Evolutionary conservation across 2,113 vertebrate species (phyloP), one percentile per base, ranked within the genome.

Genomic region (Marmota flaviventris): DNA sequence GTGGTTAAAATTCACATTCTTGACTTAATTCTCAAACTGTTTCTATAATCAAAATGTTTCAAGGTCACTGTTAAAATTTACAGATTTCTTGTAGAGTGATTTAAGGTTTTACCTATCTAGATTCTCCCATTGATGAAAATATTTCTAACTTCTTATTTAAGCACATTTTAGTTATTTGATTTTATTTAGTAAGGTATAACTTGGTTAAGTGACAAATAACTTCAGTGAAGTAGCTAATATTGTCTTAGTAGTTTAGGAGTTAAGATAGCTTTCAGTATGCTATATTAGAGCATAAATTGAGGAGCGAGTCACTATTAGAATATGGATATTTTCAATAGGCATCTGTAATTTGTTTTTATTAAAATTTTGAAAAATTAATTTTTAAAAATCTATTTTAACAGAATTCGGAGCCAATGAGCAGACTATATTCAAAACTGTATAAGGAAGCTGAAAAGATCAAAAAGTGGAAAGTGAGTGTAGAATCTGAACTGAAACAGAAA

Each of bases 361-460:
- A 96, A 92, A 96, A 93, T 94, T 97, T 96, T 92, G 14, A 79
- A 32, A 1, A 91, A 78, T 93, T 97, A 86, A 96, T 76, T 85
- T 98, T 85, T 97, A 61, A 70, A 76, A 97, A 97, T n/a, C 7
- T 48, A 0, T 97, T 98, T 98, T 95, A 96, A 93, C 92, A 99
- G 99, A 98, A 97, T 89, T 78, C 98, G 81, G 98, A 98, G 96
- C 98, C 97, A 94, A 97, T 98, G 92, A 99, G 98, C 96, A 99
- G 99, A 85, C 97, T 99, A 58, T 99, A 99, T 98, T 99, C 99
- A 96, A 99, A 99, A 97, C 97, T 99, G 45, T 99, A 99, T 98
- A 99, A 99, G 97, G 99, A 99, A 95, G 99, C 99, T 96, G 99
- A 99, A 97, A 99, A 99, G 98, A 99, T 99, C 88, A 99, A 99